Conservation (phyloP, 2,113 vertebrate species). For the Sander lucioperca region DNA sequence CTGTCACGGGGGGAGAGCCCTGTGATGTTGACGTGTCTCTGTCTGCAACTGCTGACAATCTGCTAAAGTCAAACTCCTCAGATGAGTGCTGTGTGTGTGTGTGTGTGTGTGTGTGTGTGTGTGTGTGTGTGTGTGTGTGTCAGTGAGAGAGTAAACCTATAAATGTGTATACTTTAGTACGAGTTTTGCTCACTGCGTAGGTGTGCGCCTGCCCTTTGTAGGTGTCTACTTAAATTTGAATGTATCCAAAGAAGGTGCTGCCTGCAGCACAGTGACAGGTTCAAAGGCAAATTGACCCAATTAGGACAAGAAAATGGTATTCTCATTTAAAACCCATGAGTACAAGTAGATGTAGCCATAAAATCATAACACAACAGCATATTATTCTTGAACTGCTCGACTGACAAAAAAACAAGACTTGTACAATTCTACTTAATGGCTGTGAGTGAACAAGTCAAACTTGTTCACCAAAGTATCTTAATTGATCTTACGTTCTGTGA, state of each 20-base stretch:
- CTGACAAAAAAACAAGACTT: slow-evolving; percentile 23
- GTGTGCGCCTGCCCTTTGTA: slow-evolving; percentile 63
- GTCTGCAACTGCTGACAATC: slow-evolving; percentile 71
- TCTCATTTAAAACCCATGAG: slow-evolving; percentile 50
- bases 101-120: not conserved
- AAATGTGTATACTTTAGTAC: slow-evolving; percentile 30
- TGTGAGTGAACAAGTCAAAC: slow-evolving; percentile 3
- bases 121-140: not conserved
- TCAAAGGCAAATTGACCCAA: slow-evolving; percentile 74
- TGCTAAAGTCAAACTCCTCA: slow-evolving; percentile 70
- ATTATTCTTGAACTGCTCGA: slow-evolving; percentile 10
- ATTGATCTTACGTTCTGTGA: not conserved
- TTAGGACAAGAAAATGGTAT: slow-evolving; percentile 64
- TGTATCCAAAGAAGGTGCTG: slow-evolving; percentile 61
- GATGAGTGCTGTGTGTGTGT: slow-evolving; percentile 32
- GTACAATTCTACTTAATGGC: slow-evolving; percentile 19
- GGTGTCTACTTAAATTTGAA: slow-evolving; percentile 69
- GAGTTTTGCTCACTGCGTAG: slow-evolving; percentile 49
- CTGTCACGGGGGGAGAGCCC: slow-evolving; percentile 66
- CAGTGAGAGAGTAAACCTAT: not conserved
- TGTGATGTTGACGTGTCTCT: slow-evolving; percentile 78
- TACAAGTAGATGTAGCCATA: slow-evolving; percentile 15
- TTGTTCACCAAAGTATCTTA: not conserved
- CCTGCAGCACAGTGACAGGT: slow-evolving; percentile 61
- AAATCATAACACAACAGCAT: slow-evolving; percentile 37